Base-by-base conservation (phyloP, 1,140 invertebrate genomes). In the Hermatobates lingyangjiaoensis region DNA sequence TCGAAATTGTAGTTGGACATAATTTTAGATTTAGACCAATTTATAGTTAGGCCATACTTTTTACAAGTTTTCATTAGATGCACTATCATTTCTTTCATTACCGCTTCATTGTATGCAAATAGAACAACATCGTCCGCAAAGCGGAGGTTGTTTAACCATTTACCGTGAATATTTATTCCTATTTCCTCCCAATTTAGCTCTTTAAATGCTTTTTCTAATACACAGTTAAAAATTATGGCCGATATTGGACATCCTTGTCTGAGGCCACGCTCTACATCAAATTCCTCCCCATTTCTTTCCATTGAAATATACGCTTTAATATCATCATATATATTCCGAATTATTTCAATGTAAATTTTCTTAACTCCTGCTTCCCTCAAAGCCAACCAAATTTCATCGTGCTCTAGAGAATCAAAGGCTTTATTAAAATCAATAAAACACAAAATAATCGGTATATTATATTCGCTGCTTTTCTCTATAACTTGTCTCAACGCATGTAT, bases 221-320 rank as follows among this genome's bases (percentile, higher is more conserved):
- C 18, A 42, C n/a, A 48, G 24, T 30, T 57, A 27, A 61, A 61
- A 1, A 61, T n/a, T 34, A n/a, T 57, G 0, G 60, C 51, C 53
- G 58, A 57, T 4, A 57, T 34, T 2, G 45, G 38, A 40, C 54
- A 53, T 18, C 56, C 53, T 42, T 55, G 56, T 50, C 39, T 42
- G 39, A 42, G 14, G 5, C 39, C 39, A 20, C 39, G 18, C 39
- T 20, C 4, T 5, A 42, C 39, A 4, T 42, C 39, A 20, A 42
- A 42, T 20, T 42, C 39, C 21, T 42, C 4, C 4, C 39, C 18
- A 18, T 42, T 18, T 10, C 5, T 42, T 5, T 42, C 39, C 39
- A 42, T 42, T 12, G 39, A 42, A 42, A 42, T 20, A 42, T 42
- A 42, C 14, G 39, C 39, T 5, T 42, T 12, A 4, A 18, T 42